Conservation (phyloP, 2,888 invertebrate species). For the Exocentrus adspersus region DNA sequence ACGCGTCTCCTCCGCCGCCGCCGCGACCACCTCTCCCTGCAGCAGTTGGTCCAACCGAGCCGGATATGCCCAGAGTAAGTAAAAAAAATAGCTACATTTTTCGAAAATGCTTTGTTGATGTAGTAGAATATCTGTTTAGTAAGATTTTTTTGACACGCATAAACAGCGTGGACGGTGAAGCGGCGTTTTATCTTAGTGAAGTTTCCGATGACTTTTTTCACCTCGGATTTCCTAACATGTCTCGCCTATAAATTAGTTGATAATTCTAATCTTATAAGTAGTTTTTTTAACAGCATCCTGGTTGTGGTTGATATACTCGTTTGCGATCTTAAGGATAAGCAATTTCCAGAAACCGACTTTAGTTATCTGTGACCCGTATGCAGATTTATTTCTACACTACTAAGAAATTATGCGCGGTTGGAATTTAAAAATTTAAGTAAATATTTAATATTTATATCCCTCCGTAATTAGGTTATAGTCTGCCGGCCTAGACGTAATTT, state of each 20-base stretch:
- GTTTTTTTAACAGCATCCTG: no score
- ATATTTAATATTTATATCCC: constrained; percentile 10
- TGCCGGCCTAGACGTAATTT: constrained; percentile 13
- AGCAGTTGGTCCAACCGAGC: constrained; percentile 33
- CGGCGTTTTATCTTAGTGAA: neutral
- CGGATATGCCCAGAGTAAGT: constrained; percentile 51
- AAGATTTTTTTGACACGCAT: no score
- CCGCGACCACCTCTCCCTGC: constrained; percentile 52
- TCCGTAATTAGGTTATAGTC: constrained; percentile 21
- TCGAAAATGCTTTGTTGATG: no score
- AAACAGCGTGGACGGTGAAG: neutral
- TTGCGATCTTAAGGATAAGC: no score
- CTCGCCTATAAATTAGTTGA: no score
- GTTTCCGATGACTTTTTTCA: neutral
- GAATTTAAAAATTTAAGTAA: neutral
- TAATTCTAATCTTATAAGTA: no score
- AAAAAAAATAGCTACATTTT: neutral
- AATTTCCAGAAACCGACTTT: no score
- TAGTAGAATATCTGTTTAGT: no score
- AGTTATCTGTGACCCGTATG: neutral
- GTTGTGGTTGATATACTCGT: no score
- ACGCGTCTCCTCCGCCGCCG: constrained; percentile 54
- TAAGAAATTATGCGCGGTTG: neutral
- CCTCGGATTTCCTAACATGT: neutral
- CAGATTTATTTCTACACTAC: neutral